Evolutionary conservation across 2,888 invertebrate species (phyloP).

Genomic region (Sinopyrophorus schimmeli): DNA sequence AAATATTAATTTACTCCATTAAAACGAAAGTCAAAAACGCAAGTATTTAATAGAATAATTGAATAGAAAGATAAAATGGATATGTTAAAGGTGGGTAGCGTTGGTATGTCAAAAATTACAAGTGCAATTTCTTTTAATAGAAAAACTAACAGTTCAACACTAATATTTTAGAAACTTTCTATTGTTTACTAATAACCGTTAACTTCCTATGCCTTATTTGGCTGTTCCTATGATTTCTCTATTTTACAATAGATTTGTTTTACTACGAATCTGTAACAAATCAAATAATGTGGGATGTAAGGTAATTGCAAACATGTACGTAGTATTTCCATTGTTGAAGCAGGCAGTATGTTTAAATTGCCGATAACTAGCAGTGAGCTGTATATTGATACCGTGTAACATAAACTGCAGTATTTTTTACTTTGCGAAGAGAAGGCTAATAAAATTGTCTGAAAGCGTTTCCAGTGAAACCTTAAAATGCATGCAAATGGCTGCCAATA

Average conservation of each 20-base stretch:
- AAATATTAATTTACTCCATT: too few relatives aligned
- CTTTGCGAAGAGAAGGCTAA: neutral
- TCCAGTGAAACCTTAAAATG: neutral
- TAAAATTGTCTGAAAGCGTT: neutral
- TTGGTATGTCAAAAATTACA: too few relatives aligned
- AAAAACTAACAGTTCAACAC: too few relatives aligned
- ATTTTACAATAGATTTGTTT: conserved; percentile 1
- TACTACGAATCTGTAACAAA: conserved; percentile 3
- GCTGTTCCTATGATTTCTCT: conserved; percentile 6
- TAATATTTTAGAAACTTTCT: conserved; percentile 12
- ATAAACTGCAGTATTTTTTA: neutral
- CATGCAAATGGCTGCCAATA: conserved; percentile 3
- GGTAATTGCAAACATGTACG: conserved; percentile 1
- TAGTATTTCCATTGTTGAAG: neutral
- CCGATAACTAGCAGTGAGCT: too few relatives aligned
- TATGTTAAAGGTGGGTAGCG: too few relatives aligned
- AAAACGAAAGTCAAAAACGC: too few relatives aligned
- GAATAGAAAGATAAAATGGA: too few relatives aligned
- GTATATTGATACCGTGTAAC: neutral
- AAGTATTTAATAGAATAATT: too few relatives aligned
- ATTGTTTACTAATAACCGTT: conserved; percentile 14
- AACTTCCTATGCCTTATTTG: conserved; percentile 10
- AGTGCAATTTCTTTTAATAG: too few relatives aligned
- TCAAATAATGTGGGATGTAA: neutral
- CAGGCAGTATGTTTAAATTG: too few relatives aligned